Evolutionary conservation across 2,888 invertebrate species (phyloP).

Genomic region (Tetragnatha montana): DNA sequence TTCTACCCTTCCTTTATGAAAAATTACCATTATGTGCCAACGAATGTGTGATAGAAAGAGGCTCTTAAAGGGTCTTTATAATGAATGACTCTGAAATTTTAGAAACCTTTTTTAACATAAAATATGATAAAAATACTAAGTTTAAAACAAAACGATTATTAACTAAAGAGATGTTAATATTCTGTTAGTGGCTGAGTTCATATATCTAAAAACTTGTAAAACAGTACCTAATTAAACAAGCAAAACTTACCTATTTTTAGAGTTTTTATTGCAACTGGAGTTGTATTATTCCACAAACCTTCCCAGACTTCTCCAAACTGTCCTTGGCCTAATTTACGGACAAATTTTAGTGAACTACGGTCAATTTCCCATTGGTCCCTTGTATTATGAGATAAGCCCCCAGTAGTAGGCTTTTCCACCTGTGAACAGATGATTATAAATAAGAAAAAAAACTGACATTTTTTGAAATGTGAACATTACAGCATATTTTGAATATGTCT

Average conservation of each 20-base stretch:
- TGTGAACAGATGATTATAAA: conserved; percentile 20
- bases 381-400: conserved; percentile 97
- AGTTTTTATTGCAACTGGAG: conserved; percentile 99
- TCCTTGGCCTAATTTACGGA: conserved; percentile 97
- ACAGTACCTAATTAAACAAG: not conserved
- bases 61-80: too few relatives aligned
- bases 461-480: not conserved
- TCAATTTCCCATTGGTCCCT: conserved; percentile 99
- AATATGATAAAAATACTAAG: too few relatives aligned
- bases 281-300: conserved; percentile 99
- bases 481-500: not conserved
- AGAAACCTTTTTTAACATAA: too few relatives aligned
- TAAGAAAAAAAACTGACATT: not conserved
- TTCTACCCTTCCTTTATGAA: too few relatives aligned
- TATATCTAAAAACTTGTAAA: too few relatives aligned
- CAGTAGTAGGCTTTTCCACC: conserved; percentile 98
- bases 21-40: too few relatives aligned
- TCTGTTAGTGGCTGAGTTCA: too few relatives aligned
- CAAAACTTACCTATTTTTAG: conserved; percentile 85
- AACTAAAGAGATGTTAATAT: too few relatives aligned
- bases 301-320: conserved; percentile 99
- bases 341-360: conserved; percentile 94
- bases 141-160: too few relatives aligned
- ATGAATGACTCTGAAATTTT: too few relatives aligned
- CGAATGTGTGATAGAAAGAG: too few relatives aligned